Conservation (phyloP, 2,113 vertebrate species). For the Melanocharis versteri region DNA sequence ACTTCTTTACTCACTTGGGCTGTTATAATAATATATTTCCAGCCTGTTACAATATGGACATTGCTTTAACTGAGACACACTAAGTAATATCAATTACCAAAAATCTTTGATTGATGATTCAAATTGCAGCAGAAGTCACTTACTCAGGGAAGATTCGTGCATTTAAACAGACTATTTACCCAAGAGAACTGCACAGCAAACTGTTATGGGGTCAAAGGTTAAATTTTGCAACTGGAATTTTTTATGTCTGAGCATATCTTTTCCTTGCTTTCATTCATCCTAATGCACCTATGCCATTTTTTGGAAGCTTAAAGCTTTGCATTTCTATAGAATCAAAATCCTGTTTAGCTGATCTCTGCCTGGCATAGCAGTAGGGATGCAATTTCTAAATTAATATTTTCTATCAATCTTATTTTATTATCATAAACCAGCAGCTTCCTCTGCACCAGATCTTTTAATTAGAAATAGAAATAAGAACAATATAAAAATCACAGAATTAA, state of each 20-base stretch:
- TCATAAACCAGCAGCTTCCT: neutral
- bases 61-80: neutral
- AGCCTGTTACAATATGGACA: neutral
- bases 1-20: conserved; percentile 3
- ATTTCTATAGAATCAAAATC: neutral
- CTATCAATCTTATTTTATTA: neutral
- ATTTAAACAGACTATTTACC: conserved; percentile 38
- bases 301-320: neutral
- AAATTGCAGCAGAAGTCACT: conserved; percentile 10
- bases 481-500: neutral
- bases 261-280: neutral
- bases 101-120: conserved; percentile 30
- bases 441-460: neutral
- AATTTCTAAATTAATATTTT: conserved; percentile 13
- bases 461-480: neutral
- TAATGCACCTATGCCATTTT: neutral
- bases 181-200: conserved; percentile 3
- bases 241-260: conserved; percentile 21
- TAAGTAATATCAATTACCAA: conserved; percentile 25
- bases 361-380: neutral
- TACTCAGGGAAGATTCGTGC: neutral
- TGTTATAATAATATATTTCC: conserved; percentile 5
- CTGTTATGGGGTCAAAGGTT: neutral
- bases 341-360: neutral
- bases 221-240: conserved; percentile 8